Evolutionary conservation across 2,888 invertebrate genomes (phyloP).

Genomic region (Atethmia centrago): DNA sequence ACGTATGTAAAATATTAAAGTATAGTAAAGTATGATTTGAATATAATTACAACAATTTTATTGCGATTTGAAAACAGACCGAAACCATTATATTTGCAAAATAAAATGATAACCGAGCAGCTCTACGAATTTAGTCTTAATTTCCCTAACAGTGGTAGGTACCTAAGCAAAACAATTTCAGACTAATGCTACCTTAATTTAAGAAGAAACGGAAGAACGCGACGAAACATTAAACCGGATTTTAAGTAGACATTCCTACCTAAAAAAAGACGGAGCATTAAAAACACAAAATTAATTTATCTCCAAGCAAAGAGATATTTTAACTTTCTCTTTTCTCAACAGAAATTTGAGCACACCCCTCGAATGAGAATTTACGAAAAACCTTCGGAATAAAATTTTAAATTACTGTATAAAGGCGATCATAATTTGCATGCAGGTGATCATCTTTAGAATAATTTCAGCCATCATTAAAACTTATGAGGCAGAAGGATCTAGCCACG

Average conservation of each 20-base stretch:
- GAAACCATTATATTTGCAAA: neutral
- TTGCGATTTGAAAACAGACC: neutral
- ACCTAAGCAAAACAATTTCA: conserved; percentile 18
- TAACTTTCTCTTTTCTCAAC: conserved; percentile 71
- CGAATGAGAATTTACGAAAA: conserved; percentile 71
- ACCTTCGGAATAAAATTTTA: conserved; percentile 66
- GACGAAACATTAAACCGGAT: conserved; percentile 47
- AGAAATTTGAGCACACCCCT: conserved; percentile 67
- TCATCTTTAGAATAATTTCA: conserved; percentile 71
- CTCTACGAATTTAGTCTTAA: neutral
- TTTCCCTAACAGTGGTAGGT: conserved; percentile 27
- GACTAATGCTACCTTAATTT: conserved; percentile 29
- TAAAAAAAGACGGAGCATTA: conserved; percentile 58
- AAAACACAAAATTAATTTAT: conserved; percentile 78
- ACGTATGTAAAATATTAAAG: no score
- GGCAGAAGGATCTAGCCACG: conserved; percentile 53
- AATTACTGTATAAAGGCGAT: conserved; percentile 67
- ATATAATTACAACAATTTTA: neutral
- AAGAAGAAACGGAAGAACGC: conserved; percentile 34
- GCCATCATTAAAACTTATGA: conserved; percentile 79
- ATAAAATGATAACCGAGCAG: neutral
- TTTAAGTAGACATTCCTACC: conserved; percentile 52
- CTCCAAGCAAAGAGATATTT: conserved; percentile 74
- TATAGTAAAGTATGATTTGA: neutral
- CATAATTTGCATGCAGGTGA: conserved; percentile 77